phyloP scores from a whole-genome alignment of 2,113 vertebrate genomes.

The Arenaria interpres region DNA sequence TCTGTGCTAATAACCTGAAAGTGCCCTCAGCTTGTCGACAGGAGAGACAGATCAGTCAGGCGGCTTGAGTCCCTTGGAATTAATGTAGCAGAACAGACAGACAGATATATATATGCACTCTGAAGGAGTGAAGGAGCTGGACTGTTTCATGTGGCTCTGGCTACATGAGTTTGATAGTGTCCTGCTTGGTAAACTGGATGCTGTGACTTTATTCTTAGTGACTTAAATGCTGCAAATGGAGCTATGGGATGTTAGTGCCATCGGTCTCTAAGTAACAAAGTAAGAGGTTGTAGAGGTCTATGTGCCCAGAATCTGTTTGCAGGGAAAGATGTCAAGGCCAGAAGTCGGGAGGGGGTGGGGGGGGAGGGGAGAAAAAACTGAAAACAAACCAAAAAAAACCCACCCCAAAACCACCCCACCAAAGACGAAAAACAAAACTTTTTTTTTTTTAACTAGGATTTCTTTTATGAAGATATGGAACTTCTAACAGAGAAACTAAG shows the following conservation, averaged over 20 bases:
- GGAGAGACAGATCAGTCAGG: background rate
- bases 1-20: background rate
- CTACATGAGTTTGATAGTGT: background rate
- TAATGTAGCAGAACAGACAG: background rate
- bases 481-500: constrained; percentile 86
- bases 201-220: background rate
- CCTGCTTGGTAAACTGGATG: background rate
- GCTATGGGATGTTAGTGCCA: background rate
- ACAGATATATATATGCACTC: background rate
- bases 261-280: background rate
- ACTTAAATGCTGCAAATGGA: background rate
- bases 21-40: background rate
- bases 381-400: background rate
- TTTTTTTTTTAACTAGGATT: constrained; percentile 78
- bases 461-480: constrained; percentile 89
- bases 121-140: background rate
- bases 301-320: background rate
- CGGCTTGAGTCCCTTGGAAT: background rate
- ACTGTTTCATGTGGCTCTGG: background rate
- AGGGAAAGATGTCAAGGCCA: background rate
- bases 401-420: too few relatives aligned
- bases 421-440: background rate
- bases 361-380: too few relatives aligned
- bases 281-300: background rate
- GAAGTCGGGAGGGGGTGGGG: background rate